Conservation (phyloP, 2,113 vertebrate genomes). For the Nycticryphes semicollaris region DNA sequence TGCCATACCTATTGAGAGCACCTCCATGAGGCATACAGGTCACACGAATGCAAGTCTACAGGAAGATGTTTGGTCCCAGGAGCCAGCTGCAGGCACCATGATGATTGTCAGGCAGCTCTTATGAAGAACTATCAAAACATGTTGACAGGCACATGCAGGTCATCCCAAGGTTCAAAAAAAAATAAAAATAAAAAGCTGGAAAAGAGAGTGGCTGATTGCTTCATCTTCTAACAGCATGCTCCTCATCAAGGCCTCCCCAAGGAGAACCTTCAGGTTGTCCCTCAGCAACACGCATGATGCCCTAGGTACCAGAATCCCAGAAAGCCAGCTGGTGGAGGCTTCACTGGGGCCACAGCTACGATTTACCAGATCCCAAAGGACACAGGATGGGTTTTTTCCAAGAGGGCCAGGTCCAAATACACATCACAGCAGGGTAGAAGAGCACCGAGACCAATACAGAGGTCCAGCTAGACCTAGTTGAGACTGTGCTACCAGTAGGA, state of each 20-base stretch:
- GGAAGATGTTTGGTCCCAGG: not conserved
- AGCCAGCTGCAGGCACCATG: not conserved
- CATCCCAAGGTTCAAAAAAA: not conserved
- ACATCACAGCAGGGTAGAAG: not conserved
- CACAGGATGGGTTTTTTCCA: not conserved
- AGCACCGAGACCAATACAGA: not conserved
- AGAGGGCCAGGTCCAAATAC: not conserved
- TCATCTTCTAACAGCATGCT: not conserved
- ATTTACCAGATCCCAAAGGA: not conserved
- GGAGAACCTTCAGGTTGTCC: not conserved
- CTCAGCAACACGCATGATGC: not conserved
- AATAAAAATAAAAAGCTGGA: not conserved
- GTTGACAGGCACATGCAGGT: not conserved
- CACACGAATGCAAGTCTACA: not conserved
- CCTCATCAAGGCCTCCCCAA: not conserved
- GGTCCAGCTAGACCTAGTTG: not conserved
- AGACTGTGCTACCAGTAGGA: not conserved
- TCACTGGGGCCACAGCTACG: accelerated
- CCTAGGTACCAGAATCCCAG: not conserved
- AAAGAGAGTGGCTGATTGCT: accelerated
- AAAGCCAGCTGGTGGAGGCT: not conserved
- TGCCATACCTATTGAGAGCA: not conserved
- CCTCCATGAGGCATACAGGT: not conserved
- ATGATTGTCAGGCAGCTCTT: not conserved
- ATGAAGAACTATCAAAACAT: not conserved